A percentile compares a stretch with the other conserved stretches of the same genome.
Evolutionary conservation across 2,888 invertebrate genomes (phyloP).

Genomic region (Cryptocephalus primarius): DNA sequence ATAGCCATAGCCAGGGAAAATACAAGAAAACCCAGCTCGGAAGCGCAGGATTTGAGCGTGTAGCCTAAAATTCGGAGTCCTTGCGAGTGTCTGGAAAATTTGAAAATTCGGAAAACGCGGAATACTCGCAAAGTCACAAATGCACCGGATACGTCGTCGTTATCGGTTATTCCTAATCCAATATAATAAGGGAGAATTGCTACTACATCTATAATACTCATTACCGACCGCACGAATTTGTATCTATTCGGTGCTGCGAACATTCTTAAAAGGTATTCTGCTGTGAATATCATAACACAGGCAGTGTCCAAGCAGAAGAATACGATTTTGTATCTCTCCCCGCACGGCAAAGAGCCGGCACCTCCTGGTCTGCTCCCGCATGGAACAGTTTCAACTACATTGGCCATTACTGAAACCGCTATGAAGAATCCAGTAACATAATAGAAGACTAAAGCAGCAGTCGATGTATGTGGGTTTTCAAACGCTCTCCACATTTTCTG

Average conservation of each 20-base stretch:
- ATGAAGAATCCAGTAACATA: slow-evolving; percentile 99
- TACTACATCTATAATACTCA: slow-evolving; percentile 99
- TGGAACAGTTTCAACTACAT: slow-evolving; percentile 95
- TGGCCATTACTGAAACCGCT: slow-evolving; percentile 98
- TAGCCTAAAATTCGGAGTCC: slow-evolving; percentile 97
- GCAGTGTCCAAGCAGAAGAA: slow-evolving; percentile 99
- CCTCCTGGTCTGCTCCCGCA: slow-evolving; percentile 82
- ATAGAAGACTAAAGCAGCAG: slow-evolving; percentile 98
- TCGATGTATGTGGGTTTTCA: slow-evolving; percentile 98
- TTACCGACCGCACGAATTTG: slow-evolving; percentile 95
- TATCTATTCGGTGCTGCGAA: slow-evolving; percentile 98
- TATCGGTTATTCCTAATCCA: slow-evolving; percentile 93
- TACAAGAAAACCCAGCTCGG: slow-evolving; percentile 97
- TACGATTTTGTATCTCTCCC: slow-evolving; percentile 94
- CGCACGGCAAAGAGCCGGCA: slow-evolving; percentile 85
- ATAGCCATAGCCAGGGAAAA: slow-evolving; percentile 99
- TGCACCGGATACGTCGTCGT: slow-evolving; percentile 97
- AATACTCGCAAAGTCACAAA: slow-evolving; percentile 98
- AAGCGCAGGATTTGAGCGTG: slow-evolving; percentile 97
- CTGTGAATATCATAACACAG: slow-evolving; percentile 99
- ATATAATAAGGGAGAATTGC: slow-evolving; percentile 99
- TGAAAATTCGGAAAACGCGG: slow-evolving; percentile 99
- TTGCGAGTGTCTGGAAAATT: slow-evolving; percentile 99
- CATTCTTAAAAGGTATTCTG: slow-evolving; percentile 88
- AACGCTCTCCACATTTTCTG: slow-evolving; percentile 99